Evolutionary conservation across 2,113 vertebrate species (phyloP), one percentile per base, ranked within the genome.

Genomic region (Nannospalax galili): DNA sequence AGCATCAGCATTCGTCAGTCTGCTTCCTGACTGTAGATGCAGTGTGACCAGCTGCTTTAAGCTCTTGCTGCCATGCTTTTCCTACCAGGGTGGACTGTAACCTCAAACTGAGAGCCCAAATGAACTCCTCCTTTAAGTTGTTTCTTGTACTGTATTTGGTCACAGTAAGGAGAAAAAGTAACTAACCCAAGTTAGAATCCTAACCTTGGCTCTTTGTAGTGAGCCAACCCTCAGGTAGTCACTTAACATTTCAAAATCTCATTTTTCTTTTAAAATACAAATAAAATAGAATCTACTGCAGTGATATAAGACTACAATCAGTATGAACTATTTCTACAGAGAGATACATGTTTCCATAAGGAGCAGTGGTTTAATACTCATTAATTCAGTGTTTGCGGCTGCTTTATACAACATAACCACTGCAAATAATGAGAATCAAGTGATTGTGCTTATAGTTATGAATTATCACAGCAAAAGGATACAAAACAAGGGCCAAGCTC

Each of bases 201-300:
- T 92, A 60, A 0, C 74, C 73, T 35, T 64, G 52, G 30, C 48
- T 88, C 69, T 56, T n/a, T 4, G 58, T 32, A 56, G 40, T 28
- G 35, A 35, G 16, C 26, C 0, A 2, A 28, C 6, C 62, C 88
- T 12, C 77, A 65, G 69, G 52, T 88, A 82, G 32, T 84, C 58
- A 86, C 14, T n/a, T 7, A 62, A 62, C 8, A 40, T 52, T 64
- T 78, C 3, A 42, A 26, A 93, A 84, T 32, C 20, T 92, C 14
- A 77, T 52, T 90, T 94, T 90, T 75, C 77, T 88, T 84, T 89
- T 67, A n/a, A 45, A 92, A 90, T 74, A 78, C 52, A 90, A 60
- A 62, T 60, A 92, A 70, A 48, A 86, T 9, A 48, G 45, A 86
- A 56, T 40, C 73, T 48, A 67, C 69, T 62, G 90, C 37, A 12